Evolutionary conservation across 2,888 invertebrate genomes (phyloP), one percentile per base, ranked within the genome.

Genomic region (Mycalesis mineus): DNA sequence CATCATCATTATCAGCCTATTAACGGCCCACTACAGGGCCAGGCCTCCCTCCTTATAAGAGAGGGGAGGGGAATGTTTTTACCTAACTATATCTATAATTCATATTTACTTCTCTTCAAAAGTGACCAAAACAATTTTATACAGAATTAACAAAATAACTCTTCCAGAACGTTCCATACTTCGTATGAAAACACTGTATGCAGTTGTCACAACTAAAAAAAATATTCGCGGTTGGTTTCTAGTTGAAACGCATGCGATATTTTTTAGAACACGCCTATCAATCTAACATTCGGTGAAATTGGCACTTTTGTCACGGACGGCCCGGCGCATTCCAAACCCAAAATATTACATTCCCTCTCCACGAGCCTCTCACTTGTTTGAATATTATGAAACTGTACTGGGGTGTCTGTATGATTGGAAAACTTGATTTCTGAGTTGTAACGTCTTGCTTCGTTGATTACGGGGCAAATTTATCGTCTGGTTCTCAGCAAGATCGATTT

Each of bases 281-380:
- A 58, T 58, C 58, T 49, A 55, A 13, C 52, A 58, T 55, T 55
- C 55, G 55, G 51, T 39, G 58, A 52, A 61, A 58, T 61, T 55
- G 58, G 37, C 61, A 58, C 52, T 58, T 58, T 49, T 48, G 47
- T 49, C 47, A 54, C 54, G 49, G 14, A 17, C 29, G 33, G 49
- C 8, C 41, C 31, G 36, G 49, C 48, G 44, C 49, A 56, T 52
- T 53, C 42, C 56, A 41, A 39, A 47, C 28, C 37, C 50, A 57
- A 53, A 61, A 61, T 59, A 61, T 59, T 54, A 54, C 53, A 57
- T 56, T 57, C 47, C 51, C 7, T 9, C 6, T 14, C 29, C 36
- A 17, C 47, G 40, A 45, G 31, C 37, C 28, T 41, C 31, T 52
- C 37, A 44, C 60, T 57, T 29, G 58, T n/a, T 29, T 55, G 41